Conservation (phyloP, 2,888 invertebrate species). For the Gastracanthus pulcherrimus region DNA sequence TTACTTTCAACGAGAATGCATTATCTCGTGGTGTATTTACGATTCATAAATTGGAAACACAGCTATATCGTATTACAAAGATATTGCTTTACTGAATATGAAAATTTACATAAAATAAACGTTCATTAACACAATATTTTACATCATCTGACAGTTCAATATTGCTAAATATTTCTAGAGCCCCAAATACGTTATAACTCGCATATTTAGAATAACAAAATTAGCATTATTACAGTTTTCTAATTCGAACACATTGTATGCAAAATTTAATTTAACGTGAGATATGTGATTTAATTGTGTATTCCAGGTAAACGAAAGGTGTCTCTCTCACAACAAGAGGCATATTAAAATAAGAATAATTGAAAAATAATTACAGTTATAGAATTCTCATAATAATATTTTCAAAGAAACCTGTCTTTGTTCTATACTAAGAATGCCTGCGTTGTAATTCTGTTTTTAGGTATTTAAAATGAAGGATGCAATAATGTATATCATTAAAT, state of each 20-base stretch:
- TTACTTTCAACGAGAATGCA: slow-evolving; percentile 30
- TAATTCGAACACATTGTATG: slow-evolving; percentile 30
- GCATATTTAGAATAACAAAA: neutral
- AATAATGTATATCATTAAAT: too few relatives aligned
- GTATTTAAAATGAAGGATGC: too few relatives aligned
- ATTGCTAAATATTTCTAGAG: slow-evolving; percentile 27
- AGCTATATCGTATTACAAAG: slow-evolving; percentile 23
- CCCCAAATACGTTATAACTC: neutral
- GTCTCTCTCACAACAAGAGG: too few relatives aligned
- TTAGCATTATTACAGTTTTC: slow-evolving; percentile 12
- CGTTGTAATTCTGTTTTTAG: too few relatives aligned
- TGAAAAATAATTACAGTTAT: too few relatives aligned
- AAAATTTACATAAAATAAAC: slow-evolving; percentile 39
- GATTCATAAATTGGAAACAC: slow-evolving; percentile 38
- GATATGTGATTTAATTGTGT: slow-evolving; percentile 43
- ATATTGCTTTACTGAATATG: slow-evolving; percentile 15
- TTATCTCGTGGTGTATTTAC: slow-evolving; percentile 37
- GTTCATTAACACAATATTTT: slow-evolving; percentile 28
- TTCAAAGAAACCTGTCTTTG: too few relatives aligned
- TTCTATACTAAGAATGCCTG: too few relatives aligned
- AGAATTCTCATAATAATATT: too few relatives aligned
- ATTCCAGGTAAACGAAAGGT: too few relatives aligned
- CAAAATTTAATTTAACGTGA: slow-evolving; percentile 41
- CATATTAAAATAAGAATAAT: too few relatives aligned
- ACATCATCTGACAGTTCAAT: slow-evolving; percentile 16